Evolutionary conservation across 2,888 invertebrate genomes (phyloP), one percentile per base, ranked within the genome.

Genomic region (Rutpela maculata): DNA sequence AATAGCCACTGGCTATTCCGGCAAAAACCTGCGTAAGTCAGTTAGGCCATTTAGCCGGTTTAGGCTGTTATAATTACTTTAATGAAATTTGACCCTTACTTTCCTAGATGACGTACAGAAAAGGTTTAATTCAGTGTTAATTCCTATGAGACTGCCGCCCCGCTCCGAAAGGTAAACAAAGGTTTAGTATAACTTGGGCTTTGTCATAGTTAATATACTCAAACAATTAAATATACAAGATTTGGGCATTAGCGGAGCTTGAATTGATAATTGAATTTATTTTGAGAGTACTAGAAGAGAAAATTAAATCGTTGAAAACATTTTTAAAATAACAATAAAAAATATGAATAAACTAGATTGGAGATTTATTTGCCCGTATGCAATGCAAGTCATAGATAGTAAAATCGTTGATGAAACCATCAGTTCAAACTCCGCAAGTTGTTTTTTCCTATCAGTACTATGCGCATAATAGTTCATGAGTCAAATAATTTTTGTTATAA

Each of bases 41-140:
- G 60, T 70, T 70, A 57, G 69, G 59, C 69, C 69, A 59, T 70
- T 70, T 70, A 70, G 70, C 60, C 70, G 15, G 15, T 70, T 59
- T 70, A 60, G 60, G 43, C 70, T 70, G 60, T 70, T 70, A 60
- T 70, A 59, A 70, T 70, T 70, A 70, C 35, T 60, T 60, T 70
- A 70, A 70, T 70, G 60, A 60, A 70, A 70, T 70, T 60, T 38
- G 60, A 70, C 70, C 70, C 70, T 60, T 70, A 60, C 19, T 59
- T 60, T 70, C 70, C 60, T 60, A 70, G 70, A 35, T 57, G 67
- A 57, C 70, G 17, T 57, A 22, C n/a, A 50, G 22, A 60, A 43
- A 50, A 60, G 43, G 17, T 19, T 38, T 70, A 59, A 68, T 69
- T 6, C 57, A 15, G 57, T 69, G 69, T 31, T 69, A 59, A 69